Base-by-base conservation (phyloP, 1,140 invertebrate genomes). In the Drosophila subpulchrella region DNA sequence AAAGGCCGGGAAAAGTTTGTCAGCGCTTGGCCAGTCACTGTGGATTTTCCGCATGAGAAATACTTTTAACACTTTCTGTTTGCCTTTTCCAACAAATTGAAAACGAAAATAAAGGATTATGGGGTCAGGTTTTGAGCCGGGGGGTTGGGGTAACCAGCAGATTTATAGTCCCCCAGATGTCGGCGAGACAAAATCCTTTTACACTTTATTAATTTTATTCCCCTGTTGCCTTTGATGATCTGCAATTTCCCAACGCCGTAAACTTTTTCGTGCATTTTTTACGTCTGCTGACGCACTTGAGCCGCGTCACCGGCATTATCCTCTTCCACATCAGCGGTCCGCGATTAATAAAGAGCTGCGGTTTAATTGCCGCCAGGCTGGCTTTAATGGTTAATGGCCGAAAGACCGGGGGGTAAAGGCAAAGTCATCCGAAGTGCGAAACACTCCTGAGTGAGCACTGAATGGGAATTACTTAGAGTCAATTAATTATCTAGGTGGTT, bases 201-300 rank as follows among this genome's bases (percentile, higher is more conserved):
- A 78, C 78, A 82, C 61, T 70, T 82, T 82, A 86, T 86, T 82
- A 82, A 82, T 82, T 82, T 86, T 58, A 59, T 68, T 75, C 59
- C 41, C 41, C 67, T 56, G 57, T 76, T 50, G 63, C 56, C 58
- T 57, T 67, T 61, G 42, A 47, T 58, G 58, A 65, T 57, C 55
- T 34, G 59, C 46, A 46, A 41, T 74, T 74, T 74, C 39, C 50
- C 30, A 59, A 50, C 27, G 47, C 47, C 3, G 4, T 34, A 15
- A 42, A 42, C 41, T 39, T 62, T 46, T 44, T 47, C 13, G 48
- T 50, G 47, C 30, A 27, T 48, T 63, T 54, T 30, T 36, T 41
- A 27, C 32, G 41, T 55, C 50, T 30, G 62, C 44, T 70, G 75
- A 77, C 63, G 63, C 75, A 77, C 73, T 77, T 36, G 48, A 36